Conservation (phyloP, 1,140 invertebrate species). For the Anoplophora glabripennis region DNA sequence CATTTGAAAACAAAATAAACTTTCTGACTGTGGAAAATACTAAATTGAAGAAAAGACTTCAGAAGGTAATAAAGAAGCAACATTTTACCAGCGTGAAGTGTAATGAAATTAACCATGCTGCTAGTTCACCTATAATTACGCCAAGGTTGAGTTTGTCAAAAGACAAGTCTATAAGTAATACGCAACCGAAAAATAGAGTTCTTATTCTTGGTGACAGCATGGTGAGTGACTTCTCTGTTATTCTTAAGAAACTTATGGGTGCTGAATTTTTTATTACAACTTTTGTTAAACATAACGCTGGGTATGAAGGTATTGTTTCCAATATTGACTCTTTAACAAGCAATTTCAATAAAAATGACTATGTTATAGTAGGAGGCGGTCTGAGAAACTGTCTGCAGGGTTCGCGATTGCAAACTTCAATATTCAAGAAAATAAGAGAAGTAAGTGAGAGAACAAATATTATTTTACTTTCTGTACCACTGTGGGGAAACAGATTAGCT, state of each 20-base stretch:
- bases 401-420: not conserved
- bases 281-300: slow-evolving; percentile 5
- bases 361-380: slow-evolving; percentile 4
- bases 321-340: not conserved
- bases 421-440: not conserved
- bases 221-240: not conserved
- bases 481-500: not conserved
- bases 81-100: too few species aligned
- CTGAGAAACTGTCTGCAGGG: not conserved
- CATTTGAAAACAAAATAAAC: too few species aligned
- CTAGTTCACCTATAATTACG: too few species aligned
- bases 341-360: not conserved
- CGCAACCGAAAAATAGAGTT: not conserved
- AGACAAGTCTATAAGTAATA: too few species aligned
- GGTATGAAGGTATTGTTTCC: not conserved
- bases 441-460: slow-evolving; percentile 3
- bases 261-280: slow-evolving; percentile 2
- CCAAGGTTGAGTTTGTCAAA: too few species aligned
- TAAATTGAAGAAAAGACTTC: too few species aligned
- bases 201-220: not conserved
- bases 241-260: not conserved
- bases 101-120: too few species aligned
- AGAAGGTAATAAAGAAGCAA: too few species aligned
- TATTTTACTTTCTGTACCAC: slow-evolving; percentile 1
- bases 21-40: too few species aligned